Evolutionary conservation across 2,888 invertebrate species (phyloP).

Genomic region (Romanomermis culicivorax): DNA sequence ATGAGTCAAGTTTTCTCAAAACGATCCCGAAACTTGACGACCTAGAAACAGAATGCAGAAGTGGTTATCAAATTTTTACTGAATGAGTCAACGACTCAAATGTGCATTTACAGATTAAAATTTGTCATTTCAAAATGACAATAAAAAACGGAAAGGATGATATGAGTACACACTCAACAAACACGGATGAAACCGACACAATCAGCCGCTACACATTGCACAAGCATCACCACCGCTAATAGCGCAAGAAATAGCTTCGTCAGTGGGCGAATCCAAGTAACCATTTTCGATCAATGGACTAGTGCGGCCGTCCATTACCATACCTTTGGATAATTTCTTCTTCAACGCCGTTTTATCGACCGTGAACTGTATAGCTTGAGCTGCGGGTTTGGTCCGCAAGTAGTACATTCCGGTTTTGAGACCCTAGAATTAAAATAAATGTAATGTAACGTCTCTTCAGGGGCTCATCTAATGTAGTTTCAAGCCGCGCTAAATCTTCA

Average conservation of each 20-base stretch:
- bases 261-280: not conserved
- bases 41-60: too few species aligned
- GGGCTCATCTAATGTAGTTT: too few species aligned
- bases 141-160: too few species aligned
- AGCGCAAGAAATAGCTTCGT: not conserved
- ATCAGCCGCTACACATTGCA: not conserved
- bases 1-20: too few species aligned
- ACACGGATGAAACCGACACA: too few species aligned
- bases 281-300: not conserved
- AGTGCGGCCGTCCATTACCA: not conserved
- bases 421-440: slow-evolving; percentile 38
- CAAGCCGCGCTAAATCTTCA: not conserved
- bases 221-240: not conserved
- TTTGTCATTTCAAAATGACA: too few species aligned
- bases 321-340: slow-evolving; percentile 18
- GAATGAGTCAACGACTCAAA: too few species aligned
- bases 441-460: too few species aligned
- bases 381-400: slow-evolving; percentile 80
- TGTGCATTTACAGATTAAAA: too few species aligned
- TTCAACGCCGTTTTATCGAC: slow-evolving; percentile 58
- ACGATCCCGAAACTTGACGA: too few species aligned
- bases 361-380: slow-evolving; percentile 87
- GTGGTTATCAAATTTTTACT: too few species aligned
- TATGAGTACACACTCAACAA: too few species aligned
- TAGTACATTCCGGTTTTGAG: slow-evolving; percentile 99